A percentile compares a stretch with the other conserved stretches of the same genome.
These are phyloP conservation scores for Poecilia velifera DNA, from an alignment of 2,797 vertebrate species.

Conservation along the genomic window DNA sequence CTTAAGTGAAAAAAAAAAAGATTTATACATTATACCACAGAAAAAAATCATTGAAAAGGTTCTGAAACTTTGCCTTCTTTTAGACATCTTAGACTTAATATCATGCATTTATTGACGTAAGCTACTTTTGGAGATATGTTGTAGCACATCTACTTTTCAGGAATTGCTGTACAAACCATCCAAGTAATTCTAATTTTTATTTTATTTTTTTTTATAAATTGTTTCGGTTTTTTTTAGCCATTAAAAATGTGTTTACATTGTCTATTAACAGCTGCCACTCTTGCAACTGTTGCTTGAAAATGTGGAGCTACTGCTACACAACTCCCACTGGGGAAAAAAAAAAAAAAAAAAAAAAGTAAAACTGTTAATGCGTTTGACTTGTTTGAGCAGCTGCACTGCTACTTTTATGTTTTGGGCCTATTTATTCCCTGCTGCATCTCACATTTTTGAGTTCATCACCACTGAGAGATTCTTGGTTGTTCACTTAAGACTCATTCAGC, in stretches of 20 bases:
- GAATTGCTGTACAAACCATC: neutral
- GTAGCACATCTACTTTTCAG: neutral
- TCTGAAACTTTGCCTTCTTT: neutral
- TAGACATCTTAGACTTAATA: neutral
- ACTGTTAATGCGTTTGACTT: neutral
- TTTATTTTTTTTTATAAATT: neutral
- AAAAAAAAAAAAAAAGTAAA: neutral
- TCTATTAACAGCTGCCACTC: neutral
- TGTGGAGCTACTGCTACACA: neutral
- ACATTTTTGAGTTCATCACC: conserved; percentile 51
- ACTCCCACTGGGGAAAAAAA: neutral
- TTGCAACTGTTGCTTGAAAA: neutral
- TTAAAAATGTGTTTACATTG: neutral
- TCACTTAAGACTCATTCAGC: conserved; percentile 48
- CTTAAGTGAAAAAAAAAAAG: neutral
- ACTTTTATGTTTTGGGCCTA: conserved; percentile 16
- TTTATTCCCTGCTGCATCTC: conserved; percentile 9
- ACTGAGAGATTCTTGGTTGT: conserved; percentile 42
- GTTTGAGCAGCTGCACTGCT: conserved; percentile 1
- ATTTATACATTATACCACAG: neutral
- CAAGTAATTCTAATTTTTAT: neutral
- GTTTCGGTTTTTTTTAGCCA: neutral
- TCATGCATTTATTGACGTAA: neutral
- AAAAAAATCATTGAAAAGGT: neutral
- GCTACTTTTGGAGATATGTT: neutral